Conservation (phyloP, 2,113 vertebrate genomes). For the Herpailurus yagouaroundi region DNA sequence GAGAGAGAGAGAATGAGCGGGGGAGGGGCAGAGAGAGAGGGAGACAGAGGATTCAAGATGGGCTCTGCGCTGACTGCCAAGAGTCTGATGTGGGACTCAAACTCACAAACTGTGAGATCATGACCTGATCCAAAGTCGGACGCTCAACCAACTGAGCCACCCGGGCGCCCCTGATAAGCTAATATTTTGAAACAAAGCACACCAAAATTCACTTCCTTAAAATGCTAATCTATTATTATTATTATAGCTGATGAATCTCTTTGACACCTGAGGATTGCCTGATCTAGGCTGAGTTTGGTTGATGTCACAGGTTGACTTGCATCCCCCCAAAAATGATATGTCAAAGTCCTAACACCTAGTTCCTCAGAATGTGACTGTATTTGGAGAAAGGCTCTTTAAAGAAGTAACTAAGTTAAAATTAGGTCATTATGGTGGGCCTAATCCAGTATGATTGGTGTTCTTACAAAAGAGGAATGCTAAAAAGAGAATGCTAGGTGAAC, state of each 20-base stretch:
- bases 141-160: too few species aligned
- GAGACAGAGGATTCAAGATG: too few species aligned
- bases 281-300: neutral
- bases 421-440: neutral
- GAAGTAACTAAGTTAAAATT: neutral
- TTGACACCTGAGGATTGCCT: neutral
- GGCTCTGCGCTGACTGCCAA: too few species aligned
- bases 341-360: neutral
- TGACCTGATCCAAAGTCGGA: too few species aligned
- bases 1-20: too few species aligned
- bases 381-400: neutral
- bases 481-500: neutral
- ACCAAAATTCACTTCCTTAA: neutral
- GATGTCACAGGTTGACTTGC: neutral
- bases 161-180: too few species aligned
- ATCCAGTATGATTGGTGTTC: neutral
- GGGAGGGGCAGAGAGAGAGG: too few species aligned
- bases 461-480: neutral
- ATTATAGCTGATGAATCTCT: neutral
- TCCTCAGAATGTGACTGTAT: neutral
- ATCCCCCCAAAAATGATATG: neutral
- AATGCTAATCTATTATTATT: neutral
- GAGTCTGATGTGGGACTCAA: too few species aligned
- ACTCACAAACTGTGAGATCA: too few species aligned
- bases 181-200: slow-evolving; percentile 25